Conservation (phyloP, 2,888 invertebrate species). For the Tupiocoris notatus region DNA sequence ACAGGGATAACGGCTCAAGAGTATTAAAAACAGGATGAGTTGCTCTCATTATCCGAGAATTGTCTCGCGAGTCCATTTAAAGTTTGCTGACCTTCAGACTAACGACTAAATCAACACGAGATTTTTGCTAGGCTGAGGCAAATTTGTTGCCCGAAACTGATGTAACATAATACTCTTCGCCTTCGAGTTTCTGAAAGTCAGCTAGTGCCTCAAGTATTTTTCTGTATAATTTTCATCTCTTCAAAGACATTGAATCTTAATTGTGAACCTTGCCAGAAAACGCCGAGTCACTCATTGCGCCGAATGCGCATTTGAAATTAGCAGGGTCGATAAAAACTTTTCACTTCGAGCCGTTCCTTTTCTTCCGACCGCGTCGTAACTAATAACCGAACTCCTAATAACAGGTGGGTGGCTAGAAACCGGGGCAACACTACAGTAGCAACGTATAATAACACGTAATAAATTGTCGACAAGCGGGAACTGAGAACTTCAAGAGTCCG, state of each 20-base stretch:
- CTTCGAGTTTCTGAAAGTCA: no score
- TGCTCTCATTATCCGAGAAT: not conserved
- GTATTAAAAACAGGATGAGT: not conserved
- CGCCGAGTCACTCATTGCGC: no score
- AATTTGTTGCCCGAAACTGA: no score
- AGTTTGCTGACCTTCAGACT: not conserved
- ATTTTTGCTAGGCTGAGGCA: no score
- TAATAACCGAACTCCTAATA: not conserved
- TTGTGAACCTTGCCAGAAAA: no score
- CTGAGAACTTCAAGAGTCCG: slow-evolving; percentile 26
- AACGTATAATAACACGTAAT: slow-evolving; percentile 44
- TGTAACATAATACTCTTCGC: no score
- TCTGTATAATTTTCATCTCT: no score
- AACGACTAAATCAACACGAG: no score
- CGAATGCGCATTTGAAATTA: no score
- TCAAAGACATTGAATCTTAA: no score
- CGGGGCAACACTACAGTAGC: slow-evolving; percentile 30
- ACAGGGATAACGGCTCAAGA: not conserved
- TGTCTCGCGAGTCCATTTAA: not conserved
- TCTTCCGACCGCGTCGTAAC: not conserved
- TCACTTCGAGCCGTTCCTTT: not conserved
- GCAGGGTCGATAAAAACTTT: no score
- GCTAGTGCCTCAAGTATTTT: no score
- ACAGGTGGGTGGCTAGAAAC: not conserved
- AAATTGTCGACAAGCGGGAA: slow-evolving; percentile 38